Evolutionary conservation across 2,113 vertebrate species (phyloP).

Genomic region (Ptychochromis oligacanthus): DNA sequence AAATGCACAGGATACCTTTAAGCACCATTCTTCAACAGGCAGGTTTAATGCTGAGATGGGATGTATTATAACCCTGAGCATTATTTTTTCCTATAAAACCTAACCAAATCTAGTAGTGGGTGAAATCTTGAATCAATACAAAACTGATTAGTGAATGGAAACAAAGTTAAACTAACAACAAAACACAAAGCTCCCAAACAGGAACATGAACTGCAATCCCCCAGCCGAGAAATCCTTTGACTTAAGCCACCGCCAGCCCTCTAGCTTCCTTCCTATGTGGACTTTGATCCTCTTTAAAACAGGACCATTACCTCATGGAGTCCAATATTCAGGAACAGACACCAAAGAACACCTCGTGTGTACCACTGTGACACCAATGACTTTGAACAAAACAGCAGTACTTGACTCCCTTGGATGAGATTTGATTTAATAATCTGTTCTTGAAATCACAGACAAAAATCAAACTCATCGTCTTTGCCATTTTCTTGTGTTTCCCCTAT

Average conservation of each 20-base stretch:
- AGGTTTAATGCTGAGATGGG: neutral
- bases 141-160: neutral
- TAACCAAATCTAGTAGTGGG: neutral
- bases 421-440: neutral
- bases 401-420: neutral
- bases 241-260: neutral
- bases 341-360: neutral
- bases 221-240: neutral
- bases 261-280: neutral
- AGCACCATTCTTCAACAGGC: neutral
- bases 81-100: neutral
- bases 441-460: neutral
- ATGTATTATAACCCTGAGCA: neutral
- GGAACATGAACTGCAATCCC: neutral
- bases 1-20: neutral
- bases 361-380: neutral
- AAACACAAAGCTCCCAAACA: neutral
- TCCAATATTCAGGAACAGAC: neutral
- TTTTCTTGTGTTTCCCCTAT: neutral
- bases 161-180: neutral
- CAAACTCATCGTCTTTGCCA: accelerated
- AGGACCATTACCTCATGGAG: too few relatives aligned
- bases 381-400: neutral
- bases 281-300: too few relatives aligned
- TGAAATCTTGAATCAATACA: neutral